Conservation (phyloP, 2,888 invertebrate species). For the Terebella lapidaria region DNA sequence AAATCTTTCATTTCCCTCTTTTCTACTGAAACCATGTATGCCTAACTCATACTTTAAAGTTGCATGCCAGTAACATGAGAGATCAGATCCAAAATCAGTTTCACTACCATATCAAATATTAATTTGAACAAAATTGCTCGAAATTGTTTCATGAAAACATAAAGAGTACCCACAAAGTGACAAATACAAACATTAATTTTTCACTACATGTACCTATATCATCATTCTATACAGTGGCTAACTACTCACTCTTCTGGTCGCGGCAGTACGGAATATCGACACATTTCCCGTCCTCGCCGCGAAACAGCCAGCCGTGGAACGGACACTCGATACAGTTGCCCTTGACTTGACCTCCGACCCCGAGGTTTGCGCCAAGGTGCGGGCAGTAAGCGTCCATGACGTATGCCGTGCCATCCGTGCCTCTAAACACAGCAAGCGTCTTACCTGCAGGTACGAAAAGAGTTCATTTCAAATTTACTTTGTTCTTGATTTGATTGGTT, state of each 20-base stretch:
- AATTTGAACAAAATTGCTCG: no score
- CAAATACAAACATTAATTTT: background rate
- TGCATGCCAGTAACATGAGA: no score
- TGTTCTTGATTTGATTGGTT: no score
- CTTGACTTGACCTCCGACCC: constrained; percentile 65
- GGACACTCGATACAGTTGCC: constrained; percentile 81
- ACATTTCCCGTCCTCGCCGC: constrained; percentile 69
- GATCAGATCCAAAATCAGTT: no score
- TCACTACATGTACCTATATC: background rate
- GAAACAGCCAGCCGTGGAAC: constrained; percentile 82
- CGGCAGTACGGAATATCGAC: constrained; percentile 66
- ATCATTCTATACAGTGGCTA: background rate
- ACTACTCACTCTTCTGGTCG: constrained; percentile 15
- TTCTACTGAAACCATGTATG: no score
- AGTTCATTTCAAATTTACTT: no score
- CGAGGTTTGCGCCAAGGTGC: constrained; percentile 83
- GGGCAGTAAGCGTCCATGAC: constrained; percentile 84
- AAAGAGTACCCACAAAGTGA: background rate
- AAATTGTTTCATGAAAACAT: no score
- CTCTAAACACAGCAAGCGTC: constrained; percentile 68
- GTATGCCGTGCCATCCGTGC: constrained; percentile 62
- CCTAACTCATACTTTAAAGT: no score
- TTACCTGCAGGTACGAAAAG: no score
- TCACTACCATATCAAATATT: no score
- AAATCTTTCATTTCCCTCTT: no score